Percentiles rank a stretch among this genome's conserved stretches.
Conservation (phyloP, 2,797 vertebrate species). For the Argentina silus region DNA sequence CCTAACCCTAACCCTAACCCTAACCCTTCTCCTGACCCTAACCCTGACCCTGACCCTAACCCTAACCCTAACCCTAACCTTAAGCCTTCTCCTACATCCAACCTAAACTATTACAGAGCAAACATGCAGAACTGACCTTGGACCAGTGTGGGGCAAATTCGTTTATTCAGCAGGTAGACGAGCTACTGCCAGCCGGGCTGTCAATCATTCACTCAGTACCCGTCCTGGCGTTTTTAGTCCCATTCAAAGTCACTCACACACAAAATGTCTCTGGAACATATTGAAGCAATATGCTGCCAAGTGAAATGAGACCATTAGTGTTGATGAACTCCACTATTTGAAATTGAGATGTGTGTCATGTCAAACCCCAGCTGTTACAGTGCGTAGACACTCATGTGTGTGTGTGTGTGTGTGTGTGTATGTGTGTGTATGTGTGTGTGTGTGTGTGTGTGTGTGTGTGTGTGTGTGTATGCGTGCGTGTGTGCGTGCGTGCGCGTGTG, state of each 20-base stretch:
- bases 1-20: no score
- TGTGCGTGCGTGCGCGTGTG: not conserved
- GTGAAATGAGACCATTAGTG: no score
- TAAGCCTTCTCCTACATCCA: no score
- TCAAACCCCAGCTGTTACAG: not conserved
- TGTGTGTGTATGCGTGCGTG: not conserved
- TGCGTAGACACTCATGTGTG: not conserved
- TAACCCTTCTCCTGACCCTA: no score
- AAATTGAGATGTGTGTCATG: not conserved
- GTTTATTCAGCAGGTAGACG: constrained; percentile 15
- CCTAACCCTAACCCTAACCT: no score
- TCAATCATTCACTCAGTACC: constrained; percentile 43
- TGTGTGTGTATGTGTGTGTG: no score
- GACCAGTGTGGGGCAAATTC: constrained; percentile 26
- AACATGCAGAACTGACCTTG: constrained; percentile 21
- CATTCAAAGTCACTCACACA: constrained; percentile 57
- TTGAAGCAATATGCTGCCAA: no score
- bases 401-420: no score
- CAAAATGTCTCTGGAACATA: constrained; percentile 40
- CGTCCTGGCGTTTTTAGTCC: constrained; percentile 38
- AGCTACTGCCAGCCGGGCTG: constrained; percentile 22
- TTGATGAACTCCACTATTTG: no score
- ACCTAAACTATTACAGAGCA: no score
- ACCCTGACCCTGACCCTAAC: no score
- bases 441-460: no score